A percentile compares a stretch with the other conserved stretches of the same genome.
Conservation (phyloP, 2,888 invertebrate species). For the Pammene fasciana region DNA sequence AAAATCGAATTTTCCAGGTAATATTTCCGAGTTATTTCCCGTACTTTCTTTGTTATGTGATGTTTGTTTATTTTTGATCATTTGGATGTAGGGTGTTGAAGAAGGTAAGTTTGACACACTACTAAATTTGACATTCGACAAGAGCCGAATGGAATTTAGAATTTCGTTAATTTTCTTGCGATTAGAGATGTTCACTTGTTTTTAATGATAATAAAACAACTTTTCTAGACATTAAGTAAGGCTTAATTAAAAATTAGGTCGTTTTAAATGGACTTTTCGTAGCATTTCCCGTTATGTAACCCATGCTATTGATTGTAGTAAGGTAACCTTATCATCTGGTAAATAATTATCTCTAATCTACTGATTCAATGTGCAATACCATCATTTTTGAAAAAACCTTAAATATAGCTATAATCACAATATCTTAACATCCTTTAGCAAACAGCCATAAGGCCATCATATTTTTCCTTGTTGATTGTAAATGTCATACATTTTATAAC, state of each 20-base stretch:
- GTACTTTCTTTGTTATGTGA: conserved; percentile 23
- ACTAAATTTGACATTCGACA: conserved; percentile 34
- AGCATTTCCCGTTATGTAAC: conserved; percentile 65
- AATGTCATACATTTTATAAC: not conserved
- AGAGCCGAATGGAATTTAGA: conserved; percentile 30
- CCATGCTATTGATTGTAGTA: conserved; percentile 56
- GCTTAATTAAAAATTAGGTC: no score
- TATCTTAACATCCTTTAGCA: not conserved
- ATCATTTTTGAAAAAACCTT: not conserved
- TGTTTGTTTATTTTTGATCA: conserved; percentile 23
- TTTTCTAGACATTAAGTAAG: not conserved
- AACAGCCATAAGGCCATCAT: not conserved
- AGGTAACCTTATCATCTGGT: conserved; percentile 41
- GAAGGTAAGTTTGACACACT: conserved; percentile 38
- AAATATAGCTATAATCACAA: not conserved
- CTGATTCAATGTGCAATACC: not conserved
- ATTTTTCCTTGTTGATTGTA: not conserved
- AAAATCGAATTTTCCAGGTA: conserved; percentile 54
- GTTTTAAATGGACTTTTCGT: conserved; percentile 15
- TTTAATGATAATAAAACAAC: not conserved
- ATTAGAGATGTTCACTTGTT: conserved; percentile 19
- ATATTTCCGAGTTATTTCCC: conserved; percentile 37
- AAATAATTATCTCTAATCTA: conserved; percentile 40
- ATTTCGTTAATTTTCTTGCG: conserved; percentile 4
- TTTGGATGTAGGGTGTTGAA: conserved; percentile 29